Base-by-base conservation (phyloP, 2,888 invertebrate species). In the Diachrysia chrysitis region DNA sequence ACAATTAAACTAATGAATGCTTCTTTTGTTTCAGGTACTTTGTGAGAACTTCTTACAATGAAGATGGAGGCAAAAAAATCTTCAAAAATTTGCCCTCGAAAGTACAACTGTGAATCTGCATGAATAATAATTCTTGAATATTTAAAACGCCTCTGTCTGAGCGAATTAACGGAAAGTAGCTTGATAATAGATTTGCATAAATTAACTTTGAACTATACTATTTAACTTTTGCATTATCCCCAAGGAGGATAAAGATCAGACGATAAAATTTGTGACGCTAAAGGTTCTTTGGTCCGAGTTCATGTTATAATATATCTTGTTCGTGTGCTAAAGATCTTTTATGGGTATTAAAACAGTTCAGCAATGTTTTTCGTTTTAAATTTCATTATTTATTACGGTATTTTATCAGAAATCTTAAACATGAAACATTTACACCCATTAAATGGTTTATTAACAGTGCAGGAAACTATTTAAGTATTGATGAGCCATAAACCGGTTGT, bases 71-170 rank as follows among this genome's bases (percentile, higher is more conserved):
- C 62, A 63, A 65, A 79, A 78, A 68, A 48, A 42, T 16, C 7
- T 25, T 35, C 37, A 32, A 61, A 59, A 37, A 58, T 63, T 65
- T 46, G 29, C 17, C 55, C 54, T 37, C 46, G 56, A 73, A 78
- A 73, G 58, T 77, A 68, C 53, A 56, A 54, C 46, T 57, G 61
- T 73, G 81, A 79, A 88, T 90, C 84, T 87, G 80, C 87, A 88
- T 90, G 89, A 90, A 89, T 91, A 89, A 88, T 89, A 89, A 88
- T 87, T 78, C 81, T 78, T 84, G 87, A 86, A 89, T 88, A 88
- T 89, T 89, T 85, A 85, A 82, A 83, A 79, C 76, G 76, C 80
- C 79, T 79, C 86, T 85, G 86, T 86, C 87, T 84, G 70, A 78
- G 78, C 73, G 87, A 86, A 90, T 90, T 90, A 89, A 82, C 80